Evolutionary conservation across 2,797 vertebrate genomes (phyloP).

Genomic region (Sparidentex hasta): DNA sequence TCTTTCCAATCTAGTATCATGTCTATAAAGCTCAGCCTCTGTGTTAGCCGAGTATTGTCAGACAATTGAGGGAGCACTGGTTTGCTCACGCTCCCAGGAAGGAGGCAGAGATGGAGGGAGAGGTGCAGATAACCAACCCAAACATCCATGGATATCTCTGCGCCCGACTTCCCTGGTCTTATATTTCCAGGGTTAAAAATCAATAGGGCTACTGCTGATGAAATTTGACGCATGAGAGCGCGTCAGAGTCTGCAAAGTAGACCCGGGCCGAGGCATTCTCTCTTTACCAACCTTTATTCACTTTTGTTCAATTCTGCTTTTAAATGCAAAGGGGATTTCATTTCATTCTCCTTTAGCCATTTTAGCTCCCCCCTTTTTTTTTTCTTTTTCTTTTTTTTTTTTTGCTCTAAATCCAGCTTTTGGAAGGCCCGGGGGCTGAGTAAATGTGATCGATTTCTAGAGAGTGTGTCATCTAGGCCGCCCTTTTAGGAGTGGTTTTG

Average conservation of each 20-base stretch:
- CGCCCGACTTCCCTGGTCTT: conserved; percentile 74
- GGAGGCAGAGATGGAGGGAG: conserved; percentile 59
- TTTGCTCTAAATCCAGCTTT: conserved; percentile 79
- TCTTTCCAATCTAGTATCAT: conserved; percentile 70
- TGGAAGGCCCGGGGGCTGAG: conserved; percentile 77
- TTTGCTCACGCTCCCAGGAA: conserved; percentile 69
- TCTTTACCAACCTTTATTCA: conserved; percentile 60
- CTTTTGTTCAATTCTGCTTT: conserved; percentile 79
- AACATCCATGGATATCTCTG: conserved; percentile 75
- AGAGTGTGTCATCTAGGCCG: conserved; percentile 82
- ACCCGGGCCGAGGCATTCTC: conserved; percentile 59
- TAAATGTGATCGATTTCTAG: conserved; percentile 87
- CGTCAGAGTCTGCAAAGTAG: conserved; percentile 66
- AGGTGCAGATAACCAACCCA: conserved; percentile 71
- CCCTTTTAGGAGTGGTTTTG: conserved; percentile 85
- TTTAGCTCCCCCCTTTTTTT: conserved; percentile 45
- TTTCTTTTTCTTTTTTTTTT: conserved; percentile 16
- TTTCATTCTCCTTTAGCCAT: conserved; percentile 78
- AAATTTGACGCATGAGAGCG: conserved; percentile 85
- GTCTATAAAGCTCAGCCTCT: conserved; percentile 63
- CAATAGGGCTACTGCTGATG: conserved; percentile 83
- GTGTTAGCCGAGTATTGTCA: conserved; percentile 68
- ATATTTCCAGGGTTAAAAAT: conserved; percentile 85
- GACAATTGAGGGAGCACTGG: conserved; percentile 69
- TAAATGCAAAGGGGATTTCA: conserved; percentile 84